Evolutionary conservation across 2,797 vertebrate species (phyloP).

Genomic region (Allobates femoralis): DNA sequence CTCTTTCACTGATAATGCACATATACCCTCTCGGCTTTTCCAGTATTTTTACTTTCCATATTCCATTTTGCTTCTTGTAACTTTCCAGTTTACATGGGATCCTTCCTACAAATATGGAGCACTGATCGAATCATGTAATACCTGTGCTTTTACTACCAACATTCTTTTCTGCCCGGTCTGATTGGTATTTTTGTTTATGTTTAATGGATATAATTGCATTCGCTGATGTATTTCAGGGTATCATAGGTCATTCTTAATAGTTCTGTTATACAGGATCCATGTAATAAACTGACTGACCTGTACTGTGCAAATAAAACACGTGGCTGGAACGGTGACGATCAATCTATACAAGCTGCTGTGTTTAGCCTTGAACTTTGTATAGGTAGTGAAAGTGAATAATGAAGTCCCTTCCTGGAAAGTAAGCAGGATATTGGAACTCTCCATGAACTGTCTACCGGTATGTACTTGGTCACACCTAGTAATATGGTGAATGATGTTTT

Average conservation of each 20-base stretch:
- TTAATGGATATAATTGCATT: neutral
- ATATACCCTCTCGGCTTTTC: too few species aligned
- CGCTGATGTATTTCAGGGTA: neutral
- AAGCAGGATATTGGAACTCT: neutral
- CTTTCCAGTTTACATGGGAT: too few species aligned
- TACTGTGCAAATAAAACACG: neutral
- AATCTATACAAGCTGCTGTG: neutral
- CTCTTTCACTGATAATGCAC: too few species aligned
- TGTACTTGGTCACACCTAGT: neutral
- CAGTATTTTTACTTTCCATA: too few species aligned
- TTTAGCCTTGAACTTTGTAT: neutral
- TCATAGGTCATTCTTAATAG: neutral
- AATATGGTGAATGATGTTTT: neutral
- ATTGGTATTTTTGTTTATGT: too few species aligned
- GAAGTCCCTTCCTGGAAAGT: neutral
- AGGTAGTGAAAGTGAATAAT: constrained; percentile 10
- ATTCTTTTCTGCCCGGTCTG: too few species aligned
- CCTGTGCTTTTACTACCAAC: too few species aligned
- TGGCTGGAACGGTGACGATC: neutral
- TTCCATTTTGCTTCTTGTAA: too few species aligned
- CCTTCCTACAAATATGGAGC: too few species aligned
- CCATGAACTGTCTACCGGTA: neutral
- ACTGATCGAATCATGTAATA: too few species aligned
- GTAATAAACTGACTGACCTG: neutral
- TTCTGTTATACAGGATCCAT: neutral